A percentile compares a stretch with the other conserved stretches of the same genome.
These are phyloP conservation scores for Drosophila bunnanda DNA, from an alignment of 2,888 invertebrate species.

Conservation along the genomic window DNA sequence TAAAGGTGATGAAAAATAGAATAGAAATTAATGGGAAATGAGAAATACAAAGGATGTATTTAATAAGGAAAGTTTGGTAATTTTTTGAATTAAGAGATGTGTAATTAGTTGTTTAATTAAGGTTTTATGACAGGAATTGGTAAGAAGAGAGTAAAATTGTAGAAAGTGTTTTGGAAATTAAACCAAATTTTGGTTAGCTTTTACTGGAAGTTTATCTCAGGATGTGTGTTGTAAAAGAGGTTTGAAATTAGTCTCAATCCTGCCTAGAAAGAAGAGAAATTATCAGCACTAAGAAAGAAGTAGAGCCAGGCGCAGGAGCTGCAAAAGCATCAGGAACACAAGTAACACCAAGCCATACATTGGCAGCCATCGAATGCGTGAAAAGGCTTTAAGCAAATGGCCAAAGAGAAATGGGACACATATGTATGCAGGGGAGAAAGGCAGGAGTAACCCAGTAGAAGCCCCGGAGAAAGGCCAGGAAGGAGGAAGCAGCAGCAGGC, in stretches of 20 bases:
- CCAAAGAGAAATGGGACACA: conserved; percentile 24
- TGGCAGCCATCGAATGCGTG: conserved; percentile 18
- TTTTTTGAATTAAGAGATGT: background rate
- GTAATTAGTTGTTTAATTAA: background rate
- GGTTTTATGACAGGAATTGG: background rate
- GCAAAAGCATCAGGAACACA: background rate
- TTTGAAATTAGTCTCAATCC: background rate
- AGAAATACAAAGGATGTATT: background rate
- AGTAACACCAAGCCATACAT: conserved; percentile 4
- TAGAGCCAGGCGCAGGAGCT: background rate
- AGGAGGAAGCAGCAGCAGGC: background rate
- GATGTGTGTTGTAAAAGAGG: background rate
- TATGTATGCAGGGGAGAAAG: background rate
- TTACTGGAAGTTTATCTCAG: background rate
- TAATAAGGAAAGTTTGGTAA: background rate
- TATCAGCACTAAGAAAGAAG: background rate
- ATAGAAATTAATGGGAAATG: background rate
- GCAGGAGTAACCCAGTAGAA: background rate
- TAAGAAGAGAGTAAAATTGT: background rate
- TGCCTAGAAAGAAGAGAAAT: background rate
- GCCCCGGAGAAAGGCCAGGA: background rate
- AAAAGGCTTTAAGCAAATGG: conserved; percentile 52
- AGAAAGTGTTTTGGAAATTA: background rate
- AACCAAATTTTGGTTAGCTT: background rate
- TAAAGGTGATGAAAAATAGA: background rate